Conservation (phyloP, 2,113 vertebrate species). For the Percopsis transmontana region DNA sequence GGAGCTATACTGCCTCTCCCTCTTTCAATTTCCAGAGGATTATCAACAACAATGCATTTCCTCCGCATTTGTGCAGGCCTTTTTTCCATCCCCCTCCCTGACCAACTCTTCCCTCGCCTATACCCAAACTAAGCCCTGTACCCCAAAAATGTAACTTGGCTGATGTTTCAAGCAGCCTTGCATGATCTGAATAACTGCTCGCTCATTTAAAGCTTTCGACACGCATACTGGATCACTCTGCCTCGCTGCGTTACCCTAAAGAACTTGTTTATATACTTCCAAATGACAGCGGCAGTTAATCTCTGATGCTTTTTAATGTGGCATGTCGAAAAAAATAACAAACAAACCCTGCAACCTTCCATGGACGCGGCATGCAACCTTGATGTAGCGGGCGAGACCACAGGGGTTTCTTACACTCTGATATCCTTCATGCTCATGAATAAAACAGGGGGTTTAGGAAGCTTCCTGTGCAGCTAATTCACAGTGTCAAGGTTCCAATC, state of each 20-base stretch:
- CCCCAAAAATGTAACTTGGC: conserved; percentile 50
- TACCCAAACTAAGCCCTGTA: conserved; percentile 43
- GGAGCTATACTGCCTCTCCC: conserved; percentile 41
- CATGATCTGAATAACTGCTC: conserved; percentile 55
- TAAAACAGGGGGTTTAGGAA: conserved; percentile 82
- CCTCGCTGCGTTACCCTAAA: conserved; percentile 33
- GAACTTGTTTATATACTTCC: conserved; percentile 63
- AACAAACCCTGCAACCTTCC: conserved; percentile 56
- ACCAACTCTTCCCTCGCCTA: conserved; percentile 27
- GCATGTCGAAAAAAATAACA: conserved; percentile 32
- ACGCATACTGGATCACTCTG: conserved; percentile 24
- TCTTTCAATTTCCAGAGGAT: conserved; percentile 72
- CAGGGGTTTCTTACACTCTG: conserved; percentile 79
- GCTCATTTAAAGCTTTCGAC: conserved; percentile 56
- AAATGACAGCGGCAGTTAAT: conserved; percentile 68
- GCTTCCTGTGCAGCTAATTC: conserved; percentile 81
- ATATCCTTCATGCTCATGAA: conserved; percentile 83
- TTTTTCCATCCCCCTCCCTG: conserved; percentile 26
- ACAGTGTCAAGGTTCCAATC: conserved; percentile 74
- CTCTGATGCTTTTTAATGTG: conserved; percentile 63
- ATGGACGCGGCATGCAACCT: conserved; percentile 72
- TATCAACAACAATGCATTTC: conserved; percentile 68
- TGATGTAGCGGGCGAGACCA: conserved; percentile 76
- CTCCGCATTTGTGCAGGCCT: conserved; percentile 65
- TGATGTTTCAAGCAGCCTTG: conserved; percentile 55